Evolutionary conservation across 2,113 vertebrate genomes (phyloP).

Genomic region (Festucalex cinctus): DNA sequence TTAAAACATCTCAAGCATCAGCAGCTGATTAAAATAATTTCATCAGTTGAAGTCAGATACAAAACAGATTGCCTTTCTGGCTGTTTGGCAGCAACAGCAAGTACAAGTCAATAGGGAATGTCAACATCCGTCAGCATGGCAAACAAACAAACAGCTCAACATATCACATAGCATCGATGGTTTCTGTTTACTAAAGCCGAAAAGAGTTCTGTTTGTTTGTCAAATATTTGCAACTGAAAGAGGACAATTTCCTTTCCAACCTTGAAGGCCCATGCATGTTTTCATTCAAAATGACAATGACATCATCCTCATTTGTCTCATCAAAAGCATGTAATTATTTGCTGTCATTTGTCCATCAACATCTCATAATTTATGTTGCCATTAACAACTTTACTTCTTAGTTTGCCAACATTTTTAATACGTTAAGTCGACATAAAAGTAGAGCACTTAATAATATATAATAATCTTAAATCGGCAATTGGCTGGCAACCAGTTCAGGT

Average conservation of each 20-base stretch:
- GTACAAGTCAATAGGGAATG: slow-evolving; percentile 2
- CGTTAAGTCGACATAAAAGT: too few species aligned
- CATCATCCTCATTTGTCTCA: too few species aligned
- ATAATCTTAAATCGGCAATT: too few species aligned
- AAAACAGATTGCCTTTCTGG: slow-evolving; percentile 1
- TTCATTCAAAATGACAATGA: too few species aligned
- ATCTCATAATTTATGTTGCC: not conserved
- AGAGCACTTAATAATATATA: too few species aligned
- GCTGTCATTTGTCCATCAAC: not conserved
- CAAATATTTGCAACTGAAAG: not conserved
- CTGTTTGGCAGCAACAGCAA: slow-evolving; percentile 3
- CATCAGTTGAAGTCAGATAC: not conserved
- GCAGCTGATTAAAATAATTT: not conserved
- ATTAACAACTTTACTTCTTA: not conserved
- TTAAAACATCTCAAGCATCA: not conserved
- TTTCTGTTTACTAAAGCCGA: not conserved
- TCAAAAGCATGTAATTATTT: too few species aligned
- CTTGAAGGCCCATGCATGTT: not conserved
- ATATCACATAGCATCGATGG: not conserved
- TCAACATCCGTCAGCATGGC: not conserved
- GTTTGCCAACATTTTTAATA: not conserved
- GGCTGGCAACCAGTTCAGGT: too few species aligned
- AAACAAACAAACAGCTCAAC: slow-evolving; percentile 5
- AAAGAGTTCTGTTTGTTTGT: not conserved
- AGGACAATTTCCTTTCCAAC: not conserved